Percentiles rank a stretch among this genome's conserved stretches.
Conservation (phyloP, 2,113 vertebrate genomes). For the Columba livia region DNA sequence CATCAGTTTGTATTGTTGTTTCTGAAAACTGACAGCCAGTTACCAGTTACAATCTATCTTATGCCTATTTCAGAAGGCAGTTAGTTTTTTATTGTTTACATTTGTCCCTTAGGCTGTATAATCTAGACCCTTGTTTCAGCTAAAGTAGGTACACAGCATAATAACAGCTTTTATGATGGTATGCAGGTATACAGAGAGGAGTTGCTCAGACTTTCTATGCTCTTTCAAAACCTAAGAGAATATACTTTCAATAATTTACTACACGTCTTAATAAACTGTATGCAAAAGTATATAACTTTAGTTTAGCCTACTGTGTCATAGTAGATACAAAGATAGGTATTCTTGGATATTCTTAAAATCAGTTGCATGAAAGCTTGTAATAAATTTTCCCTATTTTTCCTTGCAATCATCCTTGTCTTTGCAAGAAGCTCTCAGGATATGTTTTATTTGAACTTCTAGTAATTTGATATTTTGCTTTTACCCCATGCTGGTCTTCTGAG, state of each 20-base stretch:
- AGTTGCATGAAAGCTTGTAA: background rate
- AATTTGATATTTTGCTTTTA: constrained; percentile 18
- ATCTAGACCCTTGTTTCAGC: constrained; percentile 1
- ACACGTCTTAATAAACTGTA: background rate
- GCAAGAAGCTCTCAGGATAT: background rate
- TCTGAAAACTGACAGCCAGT: background rate
- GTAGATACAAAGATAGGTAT: background rate
- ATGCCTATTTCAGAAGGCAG: background rate
- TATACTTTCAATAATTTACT: background rate
- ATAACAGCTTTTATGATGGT: background rate
- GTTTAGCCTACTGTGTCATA: background rate
- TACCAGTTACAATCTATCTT: background rate
- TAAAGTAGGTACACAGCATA: background rate
- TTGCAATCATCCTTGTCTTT: background rate
- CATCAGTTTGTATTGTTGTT: background rate
- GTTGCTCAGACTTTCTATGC: background rate
- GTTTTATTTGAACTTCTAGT: constrained; percentile 30
- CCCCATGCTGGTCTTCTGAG: constrained; percentile 35
- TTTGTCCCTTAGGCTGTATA: constrained; percentile 21
- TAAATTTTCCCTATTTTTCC: background rate
- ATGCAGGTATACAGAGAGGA: background rate
- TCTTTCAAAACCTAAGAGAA: background rate
- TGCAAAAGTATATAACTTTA: background rate
- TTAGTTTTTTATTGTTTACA: background rate
- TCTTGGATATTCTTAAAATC: background rate